Percentiles rank a stretch among this genome's conserved stretches.
These are phyloP conservation scores for Ectemnius lituratus DNA, from an alignment of 2,888 invertebrate species.

Conservation along the genomic window DNA sequence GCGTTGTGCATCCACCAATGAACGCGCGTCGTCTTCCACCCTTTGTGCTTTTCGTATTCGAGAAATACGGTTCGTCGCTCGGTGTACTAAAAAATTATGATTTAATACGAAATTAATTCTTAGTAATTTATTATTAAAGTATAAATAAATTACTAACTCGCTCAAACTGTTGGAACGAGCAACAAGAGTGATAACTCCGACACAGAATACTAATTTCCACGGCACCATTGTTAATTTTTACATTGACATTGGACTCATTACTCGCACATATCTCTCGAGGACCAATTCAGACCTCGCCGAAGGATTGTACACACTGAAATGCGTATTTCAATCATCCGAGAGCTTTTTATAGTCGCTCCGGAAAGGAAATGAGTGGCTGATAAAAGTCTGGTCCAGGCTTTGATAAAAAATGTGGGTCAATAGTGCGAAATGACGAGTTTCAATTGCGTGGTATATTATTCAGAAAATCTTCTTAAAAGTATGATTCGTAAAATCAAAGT, in stretches of 20 bases:
- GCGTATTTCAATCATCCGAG: too few relatives aligned
- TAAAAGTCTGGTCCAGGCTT: slow-evolving; percentile 51
- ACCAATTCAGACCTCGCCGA: too few relatives aligned
- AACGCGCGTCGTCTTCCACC: slow-evolving; percentile 29
- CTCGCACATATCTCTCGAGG: background rate
- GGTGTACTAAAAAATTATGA: background rate
- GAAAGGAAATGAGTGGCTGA: slow-evolving; percentile 67
- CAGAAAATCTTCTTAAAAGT: too few relatives aligned
- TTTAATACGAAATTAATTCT: slow-evolving; percentile 3
- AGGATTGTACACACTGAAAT: too few relatives aligned
- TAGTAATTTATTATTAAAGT: too few relatives aligned
- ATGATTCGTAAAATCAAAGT: too few relatives aligned
- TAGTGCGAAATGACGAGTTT: background rate
- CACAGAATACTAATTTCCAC: slow-evolving; percentile 14
- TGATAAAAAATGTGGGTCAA: slow-evolving; percentile 62
- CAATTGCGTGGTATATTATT: too few relatives aligned
- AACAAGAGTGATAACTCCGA: slow-evolving; percentile 6
- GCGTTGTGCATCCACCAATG: slow-evolving; percentile 52
- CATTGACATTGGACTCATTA: background rate
- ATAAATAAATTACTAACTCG: slow-evolving; percentile 36
- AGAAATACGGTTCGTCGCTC: slow-evolving; percentile 5
- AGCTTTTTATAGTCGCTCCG: slow-evolving; percentile 53
- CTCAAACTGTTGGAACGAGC: background rate
- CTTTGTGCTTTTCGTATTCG: slow-evolving; percentile 27
- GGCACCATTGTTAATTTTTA: slow-evolving; percentile 26